Percentiles rank a stretch among this genome's conserved stretches.
Conservation (phyloP, 2,797 vertebrate genomes). For the Sebastes nivosus region DNA sequence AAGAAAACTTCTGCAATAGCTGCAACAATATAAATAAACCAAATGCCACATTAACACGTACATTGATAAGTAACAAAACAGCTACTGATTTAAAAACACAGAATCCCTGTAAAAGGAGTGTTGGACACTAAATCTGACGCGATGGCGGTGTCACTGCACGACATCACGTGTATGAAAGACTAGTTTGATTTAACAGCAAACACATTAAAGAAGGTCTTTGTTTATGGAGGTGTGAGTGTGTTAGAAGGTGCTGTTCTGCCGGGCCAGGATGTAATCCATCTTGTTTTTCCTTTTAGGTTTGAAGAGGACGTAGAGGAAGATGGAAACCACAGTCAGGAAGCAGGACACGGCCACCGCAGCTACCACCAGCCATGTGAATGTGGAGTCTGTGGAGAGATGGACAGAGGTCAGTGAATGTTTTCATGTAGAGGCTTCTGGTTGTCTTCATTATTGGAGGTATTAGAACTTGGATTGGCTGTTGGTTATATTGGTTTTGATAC, state of each 20-base stretch:
- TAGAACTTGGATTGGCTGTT: neutral
- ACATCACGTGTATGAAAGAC: neutral
- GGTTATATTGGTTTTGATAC: neutral
- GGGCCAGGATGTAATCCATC: conserved; percentile 76
- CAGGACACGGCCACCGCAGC: conserved; percentile 35
- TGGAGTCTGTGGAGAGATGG: conserved; percentile 54
- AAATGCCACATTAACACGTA: neutral
- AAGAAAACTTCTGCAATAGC: neutral
- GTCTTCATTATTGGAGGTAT: neutral
- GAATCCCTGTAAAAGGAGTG: neutral
- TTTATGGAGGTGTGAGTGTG: neutral
- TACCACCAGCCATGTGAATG: conserved; percentile 68
- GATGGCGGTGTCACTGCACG: neutral
- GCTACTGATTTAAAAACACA: neutral
- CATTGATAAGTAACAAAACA: neutral
- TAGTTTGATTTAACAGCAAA: neutral
- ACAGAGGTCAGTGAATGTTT: neutral
- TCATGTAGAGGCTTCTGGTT: neutral
- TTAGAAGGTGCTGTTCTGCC: conserved; percentile 73
- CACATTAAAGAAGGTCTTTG: neutral
- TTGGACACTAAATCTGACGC: neutral
- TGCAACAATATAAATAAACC: neutral
- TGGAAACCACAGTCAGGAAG: conserved; percentile 63
- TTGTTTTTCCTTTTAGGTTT: conserved; percentile 62
- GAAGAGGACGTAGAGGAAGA: conserved; percentile 75